phyloP scores from a whole-genome alignment of 2,888 invertebrate species.

The Cosmia pyralina region DNA sequence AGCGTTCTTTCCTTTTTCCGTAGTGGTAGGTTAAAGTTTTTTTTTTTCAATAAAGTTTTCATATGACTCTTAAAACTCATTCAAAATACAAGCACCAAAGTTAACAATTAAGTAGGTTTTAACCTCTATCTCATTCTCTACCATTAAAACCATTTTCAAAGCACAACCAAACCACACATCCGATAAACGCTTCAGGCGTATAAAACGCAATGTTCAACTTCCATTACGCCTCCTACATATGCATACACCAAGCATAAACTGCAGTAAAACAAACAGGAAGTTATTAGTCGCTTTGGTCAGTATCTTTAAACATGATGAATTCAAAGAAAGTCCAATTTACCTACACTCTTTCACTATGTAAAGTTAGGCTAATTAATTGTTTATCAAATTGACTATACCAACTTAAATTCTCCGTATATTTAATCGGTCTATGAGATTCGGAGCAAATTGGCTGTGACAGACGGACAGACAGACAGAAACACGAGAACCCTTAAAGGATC shows the following conservation, averaged over 20 bases:
- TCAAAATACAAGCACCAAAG: background rate
- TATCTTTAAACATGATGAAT: no score
- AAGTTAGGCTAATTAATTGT: no score
- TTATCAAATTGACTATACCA: no score
- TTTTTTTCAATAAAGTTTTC: background rate
- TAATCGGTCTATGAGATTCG: no score
- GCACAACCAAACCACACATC: background rate
- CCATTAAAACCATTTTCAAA: background rate
- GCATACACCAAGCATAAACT: background rate
- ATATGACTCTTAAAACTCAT: background rate
- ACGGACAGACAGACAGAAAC: no score
- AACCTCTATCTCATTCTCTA: background rate
- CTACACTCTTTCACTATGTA: no score
- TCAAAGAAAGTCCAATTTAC: no score
- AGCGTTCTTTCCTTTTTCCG: background rate
- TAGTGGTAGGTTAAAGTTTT: background rate
- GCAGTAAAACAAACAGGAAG: conserved; percentile 32
- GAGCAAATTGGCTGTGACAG: no score
- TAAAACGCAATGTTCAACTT: conserved; percentile 21
- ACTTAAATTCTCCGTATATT: no score
- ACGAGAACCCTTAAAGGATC: no score
- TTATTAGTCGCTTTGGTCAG: conserved; percentile 1
- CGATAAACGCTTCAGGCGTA: background rate
- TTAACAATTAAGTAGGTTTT: no score
- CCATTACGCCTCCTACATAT: background rate